A percentile compares a stretch with the other conserved stretches of the same genome.
These are phyloP conservation scores for Tangara arthus DNA, from an alignment of 2,797 vertebrate genomes.

Conservation along the genomic window DNA sequence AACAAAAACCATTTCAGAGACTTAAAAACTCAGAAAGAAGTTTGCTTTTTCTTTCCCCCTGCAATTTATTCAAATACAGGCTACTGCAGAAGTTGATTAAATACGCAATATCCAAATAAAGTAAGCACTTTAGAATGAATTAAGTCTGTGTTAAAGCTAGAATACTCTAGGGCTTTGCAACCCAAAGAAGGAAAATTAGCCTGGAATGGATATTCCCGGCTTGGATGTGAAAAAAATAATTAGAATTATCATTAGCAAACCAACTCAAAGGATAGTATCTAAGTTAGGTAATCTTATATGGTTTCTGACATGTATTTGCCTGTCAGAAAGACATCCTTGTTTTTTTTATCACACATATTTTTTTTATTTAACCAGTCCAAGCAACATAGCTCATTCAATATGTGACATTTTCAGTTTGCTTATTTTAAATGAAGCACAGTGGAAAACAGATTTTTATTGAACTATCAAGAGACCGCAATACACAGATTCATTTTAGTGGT, in stretches of 20 bases:
- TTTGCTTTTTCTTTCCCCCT: not conserved
- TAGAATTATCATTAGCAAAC: constrained; percentile 15
- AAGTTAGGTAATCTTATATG: not conserved
- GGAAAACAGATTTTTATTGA: not conserved
- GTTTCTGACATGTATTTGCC: not conserved
- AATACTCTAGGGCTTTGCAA: not conserved
- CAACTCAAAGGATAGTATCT: not conserved
- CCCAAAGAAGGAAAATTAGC: not conserved
- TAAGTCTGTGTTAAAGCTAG: not conserved
- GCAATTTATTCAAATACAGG: constrained; percentile 23
- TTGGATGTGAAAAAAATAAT: constrained; percentile 33
- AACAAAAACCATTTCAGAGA: constrained; percentile 38
- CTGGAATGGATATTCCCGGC: not conserved
- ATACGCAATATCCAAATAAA: not conserved
- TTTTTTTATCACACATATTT: not conserved
- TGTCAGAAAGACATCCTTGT: not conserved
- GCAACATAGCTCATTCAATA: not conserved
- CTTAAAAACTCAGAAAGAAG: constrained; percentile 28
- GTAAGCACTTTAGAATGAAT: constrained; percentile 9
- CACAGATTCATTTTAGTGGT: not conserved
- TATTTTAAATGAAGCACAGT: not conserved
- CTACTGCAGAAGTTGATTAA: constrained; percentile 38
- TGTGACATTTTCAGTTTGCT: not conserved
- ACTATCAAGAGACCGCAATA: not conserved
- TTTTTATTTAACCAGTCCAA: constrained; percentile 39